Evolutionary conservation across 2,113 vertebrate genomes (phyloP), one percentile per base, ranked within the genome.

Genomic region (Tylochromis polylepis): DNA sequence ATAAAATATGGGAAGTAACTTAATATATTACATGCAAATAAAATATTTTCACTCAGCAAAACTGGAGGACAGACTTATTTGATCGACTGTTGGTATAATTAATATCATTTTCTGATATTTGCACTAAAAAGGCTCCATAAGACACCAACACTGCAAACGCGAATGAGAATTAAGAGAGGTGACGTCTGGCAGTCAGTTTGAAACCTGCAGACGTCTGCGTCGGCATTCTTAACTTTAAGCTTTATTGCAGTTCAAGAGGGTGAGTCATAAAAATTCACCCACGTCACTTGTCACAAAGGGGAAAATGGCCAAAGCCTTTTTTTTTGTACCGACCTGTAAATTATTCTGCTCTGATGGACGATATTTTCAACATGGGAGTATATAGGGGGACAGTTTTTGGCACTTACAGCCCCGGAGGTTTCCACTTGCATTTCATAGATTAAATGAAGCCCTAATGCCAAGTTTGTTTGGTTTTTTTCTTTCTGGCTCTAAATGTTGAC

Each of bases 401-500:
- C 72, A 77, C 72, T 77, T 53, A 12, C 46, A 53, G 72, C 72
- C 46, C 27, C 8, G 46, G 58, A 77, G 46, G 0, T 77, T 77
- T 77, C 43, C 18, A n/a, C 18, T 77, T 77, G 16, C 70, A 31
- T 51, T 77, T 77, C 46, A n/a, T 77, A n/a, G 72, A 77, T 77
- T 77, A 77, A 77, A 77, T 34, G 16, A 53, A 77, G 46, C 27
- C 72, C 27, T 53, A 31, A 31, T 5, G 72, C 72, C 72, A 77
- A 75, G 24, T 20, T 51, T 7, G n/a, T n/a, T n/a, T n/a, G n/a
- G n/a, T 16, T 4, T 34, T 72, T 31, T 77, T 34, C 27, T 34
- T 77, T 34, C 72, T 34, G 72, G 27, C 18, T 77, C 27, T 53
- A 53, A 77, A 75, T 75, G 43, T 75, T 75, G 70, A 8, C 1